These are phyloP conservation scores for Harlomillsia oculata DNA, from an alignment of 1,140 invertebrate genomes.

Conservation along the genomic window DNA sequence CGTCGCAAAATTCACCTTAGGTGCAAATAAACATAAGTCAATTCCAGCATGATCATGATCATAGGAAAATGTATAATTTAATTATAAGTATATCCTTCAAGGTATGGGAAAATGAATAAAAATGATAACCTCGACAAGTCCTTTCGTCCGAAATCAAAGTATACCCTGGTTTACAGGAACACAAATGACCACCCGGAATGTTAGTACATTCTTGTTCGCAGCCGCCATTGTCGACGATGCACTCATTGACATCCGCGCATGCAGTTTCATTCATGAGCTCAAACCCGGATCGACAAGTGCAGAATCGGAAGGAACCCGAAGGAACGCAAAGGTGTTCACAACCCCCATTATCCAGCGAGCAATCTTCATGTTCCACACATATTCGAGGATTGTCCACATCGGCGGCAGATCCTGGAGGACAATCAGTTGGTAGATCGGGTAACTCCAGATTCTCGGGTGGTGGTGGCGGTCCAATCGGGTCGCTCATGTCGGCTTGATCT, in stretches of 20 bases:
- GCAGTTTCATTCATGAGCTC: conserved; percentile 41
- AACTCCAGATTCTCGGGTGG: conserved; percentile 23
- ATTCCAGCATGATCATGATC: too few species aligned
- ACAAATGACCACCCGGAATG: conserved; percentile 45
- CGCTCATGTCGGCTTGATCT: conserved; percentile 26
- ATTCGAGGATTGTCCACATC: conserved; percentile 34
- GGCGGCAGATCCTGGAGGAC: conserved; percentile 33
- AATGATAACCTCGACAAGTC: conserved; percentile 51
- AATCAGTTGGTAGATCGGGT: conserved; percentile 7
- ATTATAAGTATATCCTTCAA: too few species aligned
- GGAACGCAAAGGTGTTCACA: conserved; percentile 46
- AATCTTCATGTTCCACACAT: conserved; percentile 38
- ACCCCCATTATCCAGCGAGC: conserved; percentile 41
- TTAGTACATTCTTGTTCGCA: conserved; percentile 47
- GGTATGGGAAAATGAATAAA: too few species aligned
- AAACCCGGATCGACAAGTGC: conserved; percentile 41
- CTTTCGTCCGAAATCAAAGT: conserved; percentile 41
- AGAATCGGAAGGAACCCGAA: conserved; percentile 36
- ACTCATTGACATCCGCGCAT: conserved; percentile 51
- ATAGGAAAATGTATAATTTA: too few species aligned
- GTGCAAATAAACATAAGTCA: too few species aligned
- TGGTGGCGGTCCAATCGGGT: not conserved
- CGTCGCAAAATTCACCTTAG: too few species aligned
- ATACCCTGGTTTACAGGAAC: conserved; percentile 48
- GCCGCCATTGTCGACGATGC: conserved; percentile 45